Evolutionary conservation across 2,797 vertebrate genomes (phyloP).

Genomic region (Poeciliopsis presidionis): DNA sequence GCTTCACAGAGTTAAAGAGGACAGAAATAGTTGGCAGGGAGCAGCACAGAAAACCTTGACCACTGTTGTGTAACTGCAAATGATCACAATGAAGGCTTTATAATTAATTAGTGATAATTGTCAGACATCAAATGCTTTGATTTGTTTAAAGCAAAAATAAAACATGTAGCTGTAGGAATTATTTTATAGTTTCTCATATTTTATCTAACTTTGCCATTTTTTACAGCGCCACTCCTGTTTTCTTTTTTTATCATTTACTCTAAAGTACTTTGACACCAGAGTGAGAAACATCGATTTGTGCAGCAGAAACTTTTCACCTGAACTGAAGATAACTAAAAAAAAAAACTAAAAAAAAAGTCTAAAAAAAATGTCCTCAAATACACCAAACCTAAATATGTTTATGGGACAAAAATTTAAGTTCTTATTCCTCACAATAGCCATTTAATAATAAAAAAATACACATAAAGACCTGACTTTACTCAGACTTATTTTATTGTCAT

Average conservation of each 20-base stretch:
- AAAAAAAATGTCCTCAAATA: not conserved
- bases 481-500: too few relatives aligned
- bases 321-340: not conserved
- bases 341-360: not conserved
- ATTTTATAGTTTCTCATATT: not conserved
- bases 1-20: conserved; percentile 4
- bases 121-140: not conserved
- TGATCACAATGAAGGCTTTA: not conserved
- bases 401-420: too few relatives aligned
- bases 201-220: not conserved
- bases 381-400: too few relatives aligned
- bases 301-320: not conserved
- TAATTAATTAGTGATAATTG: not conserved
- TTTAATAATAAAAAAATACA: too few relatives aligned
- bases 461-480: too few relatives aligned
- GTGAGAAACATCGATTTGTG: not conserved
- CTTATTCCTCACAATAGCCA: too few relatives aligned
- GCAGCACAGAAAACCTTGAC: conserved; percentile 13
- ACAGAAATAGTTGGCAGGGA: conserved; percentile 19
- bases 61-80: not conserved
- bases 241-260: not conserved
- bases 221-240: not conserved
- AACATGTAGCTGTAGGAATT: not conserved
- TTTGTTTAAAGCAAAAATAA: not conserved
- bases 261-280: not conserved